Percentiles rank a stretch among this genome's conserved stretches.
These are phyloP conservation scores for Eilema griseolum DNA, from an alignment of 2,888 invertebrate species.

Conservation along the genomic window DNA sequence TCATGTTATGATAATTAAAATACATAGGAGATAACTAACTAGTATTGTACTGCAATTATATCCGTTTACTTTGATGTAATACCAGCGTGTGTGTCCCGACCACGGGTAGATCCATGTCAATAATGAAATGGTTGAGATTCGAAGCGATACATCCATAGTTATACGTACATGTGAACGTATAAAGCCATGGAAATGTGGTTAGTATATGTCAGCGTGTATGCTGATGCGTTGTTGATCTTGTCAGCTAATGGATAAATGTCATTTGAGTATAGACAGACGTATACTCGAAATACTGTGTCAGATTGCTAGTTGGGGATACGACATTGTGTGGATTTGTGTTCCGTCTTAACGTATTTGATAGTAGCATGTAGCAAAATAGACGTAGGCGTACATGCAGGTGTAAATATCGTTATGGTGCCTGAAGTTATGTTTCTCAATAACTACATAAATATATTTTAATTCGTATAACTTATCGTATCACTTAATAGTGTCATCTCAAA, in stretches of 20 bases:
- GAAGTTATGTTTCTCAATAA: too few species aligned
- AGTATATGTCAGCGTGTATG: slow-evolving; percentile 1
- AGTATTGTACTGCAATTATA: neutral
- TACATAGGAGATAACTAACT: slow-evolving; percentile 4
- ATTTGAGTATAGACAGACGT: slow-evolving; percentile 16
- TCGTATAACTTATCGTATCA: too few species aligned
- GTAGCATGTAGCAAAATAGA: too few species aligned
- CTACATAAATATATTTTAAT: too few species aligned
- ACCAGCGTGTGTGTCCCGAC: neutral
- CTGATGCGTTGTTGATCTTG: slow-evolving; percentile 21
- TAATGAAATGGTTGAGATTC: slow-evolving; percentile 1
- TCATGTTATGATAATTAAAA: neutral
- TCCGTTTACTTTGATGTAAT: neutral
- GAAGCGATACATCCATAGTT: neutral
- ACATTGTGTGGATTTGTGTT: too few species aligned
- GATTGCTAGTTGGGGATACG: neutral
- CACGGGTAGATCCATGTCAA: neutral
- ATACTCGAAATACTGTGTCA: neutral
- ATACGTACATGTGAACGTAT: neutral
- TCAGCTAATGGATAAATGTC: slow-evolving; percentile 27
- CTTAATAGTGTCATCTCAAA: too few species aligned
- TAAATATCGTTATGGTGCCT: too few species aligned
- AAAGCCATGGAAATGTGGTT: slow-evolving; percentile 3
- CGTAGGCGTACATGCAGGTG: too few species aligned
- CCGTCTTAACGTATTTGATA: too few species aligned